Percentiles rank a stretch among this genome's conserved stretches.
Conservation (phyloP, 2,888 invertebrate genomes). For the Hecatera dysodea region DNA sequence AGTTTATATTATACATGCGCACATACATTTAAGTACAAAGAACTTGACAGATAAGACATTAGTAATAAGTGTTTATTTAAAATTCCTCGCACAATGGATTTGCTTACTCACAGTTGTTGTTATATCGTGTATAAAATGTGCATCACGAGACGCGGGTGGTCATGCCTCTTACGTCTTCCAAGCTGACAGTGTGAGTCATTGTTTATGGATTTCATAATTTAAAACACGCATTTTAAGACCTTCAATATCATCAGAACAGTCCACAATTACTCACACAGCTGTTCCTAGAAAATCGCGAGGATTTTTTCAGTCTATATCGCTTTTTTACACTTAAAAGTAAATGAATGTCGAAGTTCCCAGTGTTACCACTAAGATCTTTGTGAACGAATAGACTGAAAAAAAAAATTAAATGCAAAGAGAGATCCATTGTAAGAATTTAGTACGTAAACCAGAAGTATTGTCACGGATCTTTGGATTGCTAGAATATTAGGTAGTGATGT, state of each 20-base stretch:
- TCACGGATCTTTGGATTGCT: conserved; percentile 13
- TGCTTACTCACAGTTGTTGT: conserved; percentile 34
- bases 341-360: background rate
- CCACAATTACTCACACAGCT: background rate
- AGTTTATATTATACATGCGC: background rate
- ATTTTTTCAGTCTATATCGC: background rate
- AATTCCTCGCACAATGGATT: conserved; percentile 41
- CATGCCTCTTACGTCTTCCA: conserved; percentile 13
- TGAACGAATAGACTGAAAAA: background rate
- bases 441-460: conserved; percentile 18
- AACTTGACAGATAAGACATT: conserved; percentile 32
- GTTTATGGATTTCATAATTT: conserved; percentile 11
- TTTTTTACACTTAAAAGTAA: background rate
- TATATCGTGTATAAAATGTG: conserved; percentile 22
- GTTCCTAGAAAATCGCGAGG: background rate
- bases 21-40: conserved; percentile 3
- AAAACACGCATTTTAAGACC: background rate
- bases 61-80: conserved; percentile 28
- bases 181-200: conserved; percentile 11
- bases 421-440: background rate
- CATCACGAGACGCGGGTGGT: conserved; percentile 3
- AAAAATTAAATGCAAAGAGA: background rate
- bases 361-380: background rate
- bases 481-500: too few species aligned
- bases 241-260: conserved; percentile 11